Percentiles rank a stretch among this genome's conserved stretches.
These are phyloP conservation scores for Caenorhabditis parvicauda DNA, from an alignment of 2,888 invertebrate species.

Conservation along the genomic window DNA sequence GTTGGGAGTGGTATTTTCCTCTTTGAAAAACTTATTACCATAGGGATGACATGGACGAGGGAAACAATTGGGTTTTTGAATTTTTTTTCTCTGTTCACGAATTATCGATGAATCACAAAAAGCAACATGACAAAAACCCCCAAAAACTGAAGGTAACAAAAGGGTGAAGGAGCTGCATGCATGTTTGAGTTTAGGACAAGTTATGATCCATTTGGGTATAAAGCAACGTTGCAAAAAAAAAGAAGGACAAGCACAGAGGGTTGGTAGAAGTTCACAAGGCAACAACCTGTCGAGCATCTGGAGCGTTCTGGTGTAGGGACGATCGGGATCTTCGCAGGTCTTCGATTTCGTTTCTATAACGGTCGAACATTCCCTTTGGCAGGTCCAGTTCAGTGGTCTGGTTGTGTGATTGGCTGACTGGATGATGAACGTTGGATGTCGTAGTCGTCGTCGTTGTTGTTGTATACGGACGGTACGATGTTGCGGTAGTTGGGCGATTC, in stretches of 20 bases:
- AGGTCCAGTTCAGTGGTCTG: constrained; percentile 44
- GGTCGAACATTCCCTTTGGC: constrained; percentile 61
- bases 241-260: too few relatives aligned
- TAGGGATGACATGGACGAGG: constrained; percentile 1
- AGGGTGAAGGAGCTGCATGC: too few relatives aligned
- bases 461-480: constrained; percentile 11
- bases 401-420: not conserved
- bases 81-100: too few relatives aligned
- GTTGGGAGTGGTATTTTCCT: too few relatives aligned
- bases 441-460: constrained; percentile 8
- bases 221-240: too few relatives aligned
- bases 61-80: constrained; percentile 4
- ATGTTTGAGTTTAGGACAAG: too few relatives aligned
- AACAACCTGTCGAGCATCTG: constrained; percentile 44
- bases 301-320: constrained; percentile 46
- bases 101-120: too few relatives aligned
- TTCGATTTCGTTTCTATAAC: constrained; percentile 61
- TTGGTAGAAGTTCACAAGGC: constrained; percentile 34
- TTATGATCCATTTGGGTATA: too few relatives aligned
- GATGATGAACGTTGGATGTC: not conserved
- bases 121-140: too few relatives aligned
- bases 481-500: constrained; percentile 17
- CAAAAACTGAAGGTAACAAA: too few relatives aligned
- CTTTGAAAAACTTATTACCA: constrained; percentile 1
- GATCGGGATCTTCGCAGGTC: constrained; percentile 57